Evolutionary conservation across 1,140 invertebrate species (phyloP), one percentile per base, ranked within the genome.

Genomic region (Drosophila biarmipes): DNA sequence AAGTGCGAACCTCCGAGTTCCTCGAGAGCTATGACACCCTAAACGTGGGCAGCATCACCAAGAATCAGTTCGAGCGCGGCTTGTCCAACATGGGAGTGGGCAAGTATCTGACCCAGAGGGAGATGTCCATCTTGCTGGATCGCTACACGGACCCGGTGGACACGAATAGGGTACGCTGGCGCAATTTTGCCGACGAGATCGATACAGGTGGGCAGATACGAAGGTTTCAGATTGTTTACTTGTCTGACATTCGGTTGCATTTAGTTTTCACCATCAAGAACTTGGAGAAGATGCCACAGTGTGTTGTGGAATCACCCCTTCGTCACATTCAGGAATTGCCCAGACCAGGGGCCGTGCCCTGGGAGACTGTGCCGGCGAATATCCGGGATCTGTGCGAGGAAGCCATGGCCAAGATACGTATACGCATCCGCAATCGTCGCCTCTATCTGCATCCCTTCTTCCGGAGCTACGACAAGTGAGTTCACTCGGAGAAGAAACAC

Each of bases 181-280:
- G 93, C 37, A 94, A 93, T n/a, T 96, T 96, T 80, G 94, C 94
- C 68, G 94, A 96, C 73, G 95, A 96, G 78, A 94, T 96, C 42
- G 94, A 96, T 81, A 93, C 93, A 73, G 94, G 94, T 95, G 34
- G 4, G 31, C 6, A 0, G 17, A 15, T 24, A 37, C 14, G 4
- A 7, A 4, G 0, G 0, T 10, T 8, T n/a, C 0, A 14, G 17
- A 5, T 11, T 0, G 4, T 10, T 2, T 10, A 31, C 4, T 10
- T 34, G 2, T 1, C n/a, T 10, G 4, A n/a, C 12, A 6, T 8
- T 38, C 8, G 2, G n/a, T 6, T 87, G 0, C 2, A 15, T 14
- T 2, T 19, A 94, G 95, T 96, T 5, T 96, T 95, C 66, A 95
- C 95, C 0, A 92, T 94, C 6, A 95, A 95, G 63, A 93, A 95